Evolutionary conservation across 2,113 vertebrate species (phyloP).

Genomic region (Antechinus flavipes): DNA sequence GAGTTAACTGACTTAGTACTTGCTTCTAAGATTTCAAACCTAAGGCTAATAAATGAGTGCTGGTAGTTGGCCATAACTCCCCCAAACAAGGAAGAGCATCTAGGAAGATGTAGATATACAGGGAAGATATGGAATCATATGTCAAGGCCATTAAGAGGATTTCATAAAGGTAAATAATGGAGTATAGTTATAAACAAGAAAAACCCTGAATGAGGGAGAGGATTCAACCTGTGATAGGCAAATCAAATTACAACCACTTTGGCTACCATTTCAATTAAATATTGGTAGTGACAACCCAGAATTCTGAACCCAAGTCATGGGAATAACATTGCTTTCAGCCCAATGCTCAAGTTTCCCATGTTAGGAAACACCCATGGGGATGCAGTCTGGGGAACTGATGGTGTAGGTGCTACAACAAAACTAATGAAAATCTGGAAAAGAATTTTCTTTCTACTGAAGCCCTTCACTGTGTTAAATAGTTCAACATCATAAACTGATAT

Average conservation of each 20-base stretch:
- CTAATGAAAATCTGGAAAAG: neutral
- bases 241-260: neutral
- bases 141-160: constrained; percentile 2
- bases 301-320: neutral
- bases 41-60: neutral
- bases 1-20: neutral
- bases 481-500: neutral
- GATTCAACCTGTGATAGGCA: neutral
- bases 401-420: neutral
- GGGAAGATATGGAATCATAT: constrained; percentile 7
- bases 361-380: neutral
- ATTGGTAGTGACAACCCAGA: neutral
- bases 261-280: neutral
- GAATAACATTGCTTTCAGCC: neutral
- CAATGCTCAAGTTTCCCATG: neutral
- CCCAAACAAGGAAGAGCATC: neutral
- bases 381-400: neutral
- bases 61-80: neutral
- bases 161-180: constrained; percentile 6
- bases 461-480: neutral
- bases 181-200: neutral
- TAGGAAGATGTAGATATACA: constrained; percentile 17
- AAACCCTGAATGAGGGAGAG: neutral
- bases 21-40: neutral
- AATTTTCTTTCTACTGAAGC: neutral